Evolutionary conservation across 2,888 invertebrate species (phyloP).

Genomic region (Brassicogethes aeneus): DNA sequence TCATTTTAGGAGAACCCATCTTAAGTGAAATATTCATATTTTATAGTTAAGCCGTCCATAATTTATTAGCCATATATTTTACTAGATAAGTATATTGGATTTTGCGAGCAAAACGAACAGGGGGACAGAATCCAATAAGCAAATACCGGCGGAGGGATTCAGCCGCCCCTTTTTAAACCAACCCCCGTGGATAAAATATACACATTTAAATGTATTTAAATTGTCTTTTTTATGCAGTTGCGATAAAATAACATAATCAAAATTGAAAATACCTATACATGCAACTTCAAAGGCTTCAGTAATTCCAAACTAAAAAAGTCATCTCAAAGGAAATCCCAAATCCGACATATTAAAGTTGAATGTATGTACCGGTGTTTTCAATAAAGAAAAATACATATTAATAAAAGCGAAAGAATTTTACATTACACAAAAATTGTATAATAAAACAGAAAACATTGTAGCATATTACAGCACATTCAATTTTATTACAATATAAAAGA

Average conservation of each 20-base stretch:
- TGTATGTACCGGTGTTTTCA: neutral
- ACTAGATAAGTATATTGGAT: slow-evolving; percentile 28
- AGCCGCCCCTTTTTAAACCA: neutral
- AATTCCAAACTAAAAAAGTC: too few relatives aligned
- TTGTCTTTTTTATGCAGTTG: too few relatives aligned
- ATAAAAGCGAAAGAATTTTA: slow-evolving; percentile 1
- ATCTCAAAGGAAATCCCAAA: too few relatives aligned
- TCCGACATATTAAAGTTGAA: too few relatives aligned
- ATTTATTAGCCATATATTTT: slow-evolving; percentile 28
- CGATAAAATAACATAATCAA: too few relatives aligned
- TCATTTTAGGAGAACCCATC: neutral
- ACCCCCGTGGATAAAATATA: neutral
- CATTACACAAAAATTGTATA: neutral
- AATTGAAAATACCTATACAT: too few relatives aligned
- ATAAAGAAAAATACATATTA: slow-evolving; percentile 1
- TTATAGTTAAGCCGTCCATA: slow-evolving; percentile 4
- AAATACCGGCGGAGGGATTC: slow-evolving; percentile 27
- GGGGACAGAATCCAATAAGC: slow-evolving; percentile 26
- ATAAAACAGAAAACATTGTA: slow-evolving; percentile 8
- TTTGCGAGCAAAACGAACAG: slow-evolving; percentile 16
- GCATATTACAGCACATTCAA: slow-evolving; percentile 7
- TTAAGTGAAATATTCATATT: neutral
- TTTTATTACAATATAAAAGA: slow-evolving; percentile 10
- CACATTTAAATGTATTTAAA: too few relatives aligned
- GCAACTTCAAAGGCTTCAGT: too few relatives aligned